Percentiles rank a stretch among this genome's conserved stretches.
Conservation (phyloP, 1,140 invertebrate genomes). For the Meloidogyne floridensis region DNA sequence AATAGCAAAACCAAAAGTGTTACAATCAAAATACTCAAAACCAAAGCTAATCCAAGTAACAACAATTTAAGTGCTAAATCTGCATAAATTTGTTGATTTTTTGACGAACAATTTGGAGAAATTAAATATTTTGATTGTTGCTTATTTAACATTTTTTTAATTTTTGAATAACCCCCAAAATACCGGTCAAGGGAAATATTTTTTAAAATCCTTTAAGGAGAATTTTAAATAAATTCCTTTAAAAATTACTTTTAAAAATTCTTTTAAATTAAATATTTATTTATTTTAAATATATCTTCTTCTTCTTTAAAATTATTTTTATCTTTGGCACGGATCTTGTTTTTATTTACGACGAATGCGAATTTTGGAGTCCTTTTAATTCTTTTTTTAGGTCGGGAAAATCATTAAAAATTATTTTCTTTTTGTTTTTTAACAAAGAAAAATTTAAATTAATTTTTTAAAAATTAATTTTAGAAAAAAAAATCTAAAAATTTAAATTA, state of each 20-base stretch:
- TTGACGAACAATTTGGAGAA: background rate
- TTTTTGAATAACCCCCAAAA: background rate
- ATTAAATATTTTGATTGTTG: slow-evolving; percentile 2
- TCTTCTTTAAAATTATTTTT: background rate
- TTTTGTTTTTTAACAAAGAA: background rate
- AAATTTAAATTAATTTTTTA: background rate
- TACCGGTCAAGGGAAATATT: no score
- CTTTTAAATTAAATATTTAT: background rate
- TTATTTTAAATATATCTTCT: background rate
- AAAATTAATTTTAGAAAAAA: background rate
- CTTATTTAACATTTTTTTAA: background rate
- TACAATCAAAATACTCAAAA: slow-evolving; percentile 7
- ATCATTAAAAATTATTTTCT: background rate
- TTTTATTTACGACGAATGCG: background rate
- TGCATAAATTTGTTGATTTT: background rate
- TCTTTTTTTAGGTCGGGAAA: background rate
- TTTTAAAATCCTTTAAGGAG: no score
- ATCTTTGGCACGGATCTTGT: background rate
- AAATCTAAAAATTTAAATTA: background rate
- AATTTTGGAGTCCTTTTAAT: background rate
- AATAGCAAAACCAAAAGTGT: background rate
- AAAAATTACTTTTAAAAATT: no score
- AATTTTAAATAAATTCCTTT: no score
- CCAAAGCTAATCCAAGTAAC: background rate
- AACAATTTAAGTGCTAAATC: background rate